Evolutionary conservation across 1,140 invertebrate genomes (phyloP), one percentile per base, ranked within the genome.

Genomic region (Oedothorax gibbosus): DNA sequence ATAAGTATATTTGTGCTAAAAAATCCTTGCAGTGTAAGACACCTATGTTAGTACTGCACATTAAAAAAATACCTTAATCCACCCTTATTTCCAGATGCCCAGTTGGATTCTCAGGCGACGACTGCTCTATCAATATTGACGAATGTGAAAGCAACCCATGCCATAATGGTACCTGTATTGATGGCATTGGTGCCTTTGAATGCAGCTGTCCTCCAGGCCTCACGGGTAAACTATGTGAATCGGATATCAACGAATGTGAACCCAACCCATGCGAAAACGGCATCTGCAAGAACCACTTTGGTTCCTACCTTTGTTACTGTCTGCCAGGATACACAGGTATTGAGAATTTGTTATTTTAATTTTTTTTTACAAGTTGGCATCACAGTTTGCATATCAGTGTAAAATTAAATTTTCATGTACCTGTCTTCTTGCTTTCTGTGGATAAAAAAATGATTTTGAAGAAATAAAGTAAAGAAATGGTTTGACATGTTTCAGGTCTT

Each of bases 201-300:
- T 88, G 88, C 50, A 60, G 72, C 12, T 91, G 90, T 83, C 88
- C 89, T 86, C 85, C 86, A 87, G 90, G 90, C 0, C 99, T 94
- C 89, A 93, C 93, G 54, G 98, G 98, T 53, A 90, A 93, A n/a
- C 91, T 93, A 80, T 98, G 97, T 89, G 95, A 97, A 89, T 92
- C 90, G 11, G 95, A 96, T 88, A 95, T 97, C 76, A 93, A 99
- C 89, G 97, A 98, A 88, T 98, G 96, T 89, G 92, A 2, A 92
- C 93, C 87, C 96, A 96, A 8, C 56, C 87, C 96, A n/a, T 88
- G 88, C 84, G 78, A 60, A 60, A 62, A 82, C 62, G 83, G 88
- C 65, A 85, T 88, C 49, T 85, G 82, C 35, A 64, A 81, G 72
- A 87, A 88, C 76, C 82, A 87, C 20, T 85, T 83, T 75, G 79